Conservation (phyloP, 2,113 vertebrate species). For the Chroicocephalus ridibundus region DNA sequence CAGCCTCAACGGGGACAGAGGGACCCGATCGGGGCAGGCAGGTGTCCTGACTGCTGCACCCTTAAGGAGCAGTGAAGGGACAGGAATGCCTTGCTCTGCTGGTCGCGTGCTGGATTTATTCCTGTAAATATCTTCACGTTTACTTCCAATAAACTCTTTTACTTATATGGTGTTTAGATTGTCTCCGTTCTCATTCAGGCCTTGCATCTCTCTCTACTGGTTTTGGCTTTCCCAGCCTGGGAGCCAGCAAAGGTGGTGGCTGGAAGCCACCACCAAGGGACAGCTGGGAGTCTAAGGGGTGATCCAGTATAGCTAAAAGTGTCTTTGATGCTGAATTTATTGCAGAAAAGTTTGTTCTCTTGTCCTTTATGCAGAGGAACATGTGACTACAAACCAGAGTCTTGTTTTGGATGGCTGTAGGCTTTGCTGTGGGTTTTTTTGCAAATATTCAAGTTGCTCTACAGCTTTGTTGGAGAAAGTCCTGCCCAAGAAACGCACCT, state of each 20-base stretch:
- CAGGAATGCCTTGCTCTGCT: neutral
- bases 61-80: neutral
- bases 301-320: neutral
- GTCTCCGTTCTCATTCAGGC: neutral
- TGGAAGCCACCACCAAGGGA: neutral
- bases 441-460: neutral
- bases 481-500: neutral
- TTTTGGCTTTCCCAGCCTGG: neutral
- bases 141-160: constrained; percentile 39
- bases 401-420: fast-evolving
- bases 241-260: neutral
- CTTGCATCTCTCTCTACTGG: neutral
- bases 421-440: neutral
- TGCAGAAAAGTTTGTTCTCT: neutral
- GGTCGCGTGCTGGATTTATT: neutral
- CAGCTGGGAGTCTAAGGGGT: neutral
- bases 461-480: neutral
- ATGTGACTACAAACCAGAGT: neutral
- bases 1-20: neutral
- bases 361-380: neutral
- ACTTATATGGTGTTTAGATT: fast-evolving
- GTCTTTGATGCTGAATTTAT: neutral
- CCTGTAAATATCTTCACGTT: neutral
- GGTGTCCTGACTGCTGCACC: neutral
- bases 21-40: neutral